Conservation (phyloP, 2,888 invertebrate genomes). For the Scaptomyza reducta region DNA sequence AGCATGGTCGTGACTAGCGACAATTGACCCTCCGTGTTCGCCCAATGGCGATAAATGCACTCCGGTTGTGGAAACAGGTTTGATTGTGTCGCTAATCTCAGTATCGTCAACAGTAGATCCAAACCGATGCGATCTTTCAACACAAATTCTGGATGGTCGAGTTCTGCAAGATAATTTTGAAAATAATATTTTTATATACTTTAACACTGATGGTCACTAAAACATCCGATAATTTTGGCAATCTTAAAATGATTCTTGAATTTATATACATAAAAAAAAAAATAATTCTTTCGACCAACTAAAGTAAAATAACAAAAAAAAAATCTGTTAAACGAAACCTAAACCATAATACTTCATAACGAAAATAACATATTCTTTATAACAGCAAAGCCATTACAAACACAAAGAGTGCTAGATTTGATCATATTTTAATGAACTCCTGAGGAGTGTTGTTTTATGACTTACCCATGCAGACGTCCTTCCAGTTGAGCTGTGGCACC, state of each 20-base stretch:
- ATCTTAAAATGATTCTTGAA: background rate
- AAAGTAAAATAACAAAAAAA: constrained; percentile 7
- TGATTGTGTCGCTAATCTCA: constrained; percentile 92
- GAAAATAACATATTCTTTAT: background rate
- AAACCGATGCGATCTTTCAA: constrained; percentile 95
- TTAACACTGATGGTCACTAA: background rate
- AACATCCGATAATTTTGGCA: background rate
- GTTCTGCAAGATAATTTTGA: constrained; percentile 57
- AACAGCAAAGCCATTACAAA: background rate
- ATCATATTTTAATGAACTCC: too few relatives aligned
- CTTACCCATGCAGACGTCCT: constrained; percentile 93
- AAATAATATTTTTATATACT: constrained; percentile 1
- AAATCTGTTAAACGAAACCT: background rate
- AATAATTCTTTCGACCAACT: background rate
- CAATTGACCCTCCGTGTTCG: constrained; percentile 96
- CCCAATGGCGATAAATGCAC: constrained; percentile 95
- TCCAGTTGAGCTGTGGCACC: constrained; percentile 94
- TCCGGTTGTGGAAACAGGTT: constrained; percentile 93
- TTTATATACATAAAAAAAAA: background rate
- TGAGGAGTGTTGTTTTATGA: too few relatives aligned
- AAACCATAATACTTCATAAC: background rate
- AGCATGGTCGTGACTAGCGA: constrained; percentile 94
- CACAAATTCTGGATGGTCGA: constrained; percentile 95
- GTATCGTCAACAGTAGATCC: constrained; percentile 91
- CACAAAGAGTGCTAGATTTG: constrained; percentile 1